Evolutionary conservation across 2,797 vertebrate species (phyloP), one percentile per base, ranked within the genome.

Genomic region (Dallia pectoralis): DNA sequence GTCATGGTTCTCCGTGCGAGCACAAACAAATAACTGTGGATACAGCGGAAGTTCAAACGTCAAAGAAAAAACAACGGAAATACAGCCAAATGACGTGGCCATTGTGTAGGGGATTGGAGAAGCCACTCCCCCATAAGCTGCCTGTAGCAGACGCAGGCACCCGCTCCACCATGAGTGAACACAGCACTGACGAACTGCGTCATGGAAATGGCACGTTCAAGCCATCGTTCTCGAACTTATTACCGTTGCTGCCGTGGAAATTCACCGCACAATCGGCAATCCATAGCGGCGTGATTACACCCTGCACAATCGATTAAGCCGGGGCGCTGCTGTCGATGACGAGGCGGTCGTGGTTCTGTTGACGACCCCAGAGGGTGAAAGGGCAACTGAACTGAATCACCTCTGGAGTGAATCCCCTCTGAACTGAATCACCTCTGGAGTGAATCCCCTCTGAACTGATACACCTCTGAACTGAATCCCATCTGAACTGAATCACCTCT

Each of bases 401-500:
- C n/a, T n/a, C n/a, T n/a, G n/a, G 70, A 79, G 53, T 78, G 77
- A 78, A 75, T 82, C 79, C 80, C 36, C 59, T 59, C 51, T 25
- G 22, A 65, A 27, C 53, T 65, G 22, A 14, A 25, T 6, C 67
- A n/a, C 7, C 69, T 56, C 67, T 30, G 74, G n/a, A 22, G 74
- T 29, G 78, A n/a, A n/a, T n/a, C n/a, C n/a, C n/a, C n/a, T n/a
- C n/a, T n/a, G n/a, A n/a, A n/a, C n/a, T n/a, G n/a, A n/a, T n/a
- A n/a, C n/a, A n/a, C n/a, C n/a, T n/a, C n/a, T n/a, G n/a, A 71
- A 79, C 59, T 78, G 77, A 78, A 75, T 82, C 79, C 80, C 36
- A 36, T 59, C 51, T 25, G 22, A 65, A 27, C 53, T 65, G 22
- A 14, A 25, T 6, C 67, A n/a, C 7, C 69, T 56, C 67, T 30